Conservation (phyloP, 2,888 invertebrate genomes). For the Idaea aversata region DNA sequence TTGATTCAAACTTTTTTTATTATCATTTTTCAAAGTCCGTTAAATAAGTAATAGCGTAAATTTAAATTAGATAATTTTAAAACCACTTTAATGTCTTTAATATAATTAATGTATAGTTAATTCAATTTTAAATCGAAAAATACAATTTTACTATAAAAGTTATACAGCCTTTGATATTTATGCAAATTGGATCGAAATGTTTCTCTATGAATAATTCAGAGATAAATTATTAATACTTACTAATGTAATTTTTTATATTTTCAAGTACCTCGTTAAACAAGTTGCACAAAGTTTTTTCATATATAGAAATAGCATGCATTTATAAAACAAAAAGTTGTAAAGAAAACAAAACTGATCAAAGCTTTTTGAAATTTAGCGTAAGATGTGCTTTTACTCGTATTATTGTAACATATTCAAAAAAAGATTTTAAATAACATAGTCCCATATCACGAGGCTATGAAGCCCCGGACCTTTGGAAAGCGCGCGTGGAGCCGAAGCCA, state of each 20-base stretch:
- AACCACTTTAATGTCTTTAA: neutral
- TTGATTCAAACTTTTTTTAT: neutral
- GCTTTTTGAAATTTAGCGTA: neutral
- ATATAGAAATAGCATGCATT: neutral
- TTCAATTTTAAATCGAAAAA: too few species aligned
- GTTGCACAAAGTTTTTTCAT: neutral
- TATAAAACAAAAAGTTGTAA: neutral
- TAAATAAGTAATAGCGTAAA: neutral
- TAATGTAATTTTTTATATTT: too few species aligned
- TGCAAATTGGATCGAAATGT: too few species aligned
- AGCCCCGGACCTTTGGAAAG: too few species aligned
- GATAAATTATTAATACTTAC: too few species aligned
- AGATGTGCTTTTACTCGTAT: neutral
- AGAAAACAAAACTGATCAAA: neutral
- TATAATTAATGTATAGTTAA: neutral
- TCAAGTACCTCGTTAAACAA: neutral
- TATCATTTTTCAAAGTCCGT: neutral
- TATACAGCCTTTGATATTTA: too few species aligned
- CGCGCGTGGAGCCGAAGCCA: too few species aligned
- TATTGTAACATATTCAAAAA: neutral
- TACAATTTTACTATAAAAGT: too few species aligned
- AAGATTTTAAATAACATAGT: neutral
- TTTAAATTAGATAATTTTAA: neutral
- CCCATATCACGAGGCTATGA: too few species aligned
- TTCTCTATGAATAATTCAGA: too few species aligned